phyloP scores from a whole-genome alignment of 2,797 vertebrate species.

The Otus scops region DNA sequence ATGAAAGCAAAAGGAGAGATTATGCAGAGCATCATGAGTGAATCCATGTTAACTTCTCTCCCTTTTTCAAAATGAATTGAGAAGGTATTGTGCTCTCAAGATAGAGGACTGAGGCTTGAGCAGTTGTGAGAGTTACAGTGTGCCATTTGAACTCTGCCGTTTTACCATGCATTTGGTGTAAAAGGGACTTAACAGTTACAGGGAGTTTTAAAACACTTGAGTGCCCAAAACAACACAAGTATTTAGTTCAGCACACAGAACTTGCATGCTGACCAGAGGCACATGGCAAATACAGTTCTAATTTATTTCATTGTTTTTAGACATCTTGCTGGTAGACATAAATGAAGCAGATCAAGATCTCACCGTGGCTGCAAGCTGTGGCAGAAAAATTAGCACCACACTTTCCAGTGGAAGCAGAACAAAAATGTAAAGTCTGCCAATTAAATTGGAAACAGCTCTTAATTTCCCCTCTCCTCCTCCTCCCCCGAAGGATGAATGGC shows the following conservation, averaged over 20 bases:
- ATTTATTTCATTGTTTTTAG: neutral
- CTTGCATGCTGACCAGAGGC: neutral
- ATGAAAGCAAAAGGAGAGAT: neutral
- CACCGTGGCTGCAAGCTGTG: neutral
- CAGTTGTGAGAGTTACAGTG: neutral
- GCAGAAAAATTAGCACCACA: conserved; percentile 53
- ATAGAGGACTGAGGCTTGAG: neutral
- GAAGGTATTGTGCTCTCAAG: neutral
- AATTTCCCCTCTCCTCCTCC: conserved; percentile 57
- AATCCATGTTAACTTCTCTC: neutral
- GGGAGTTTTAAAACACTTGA: neutral
- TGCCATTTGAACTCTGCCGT: neutral
- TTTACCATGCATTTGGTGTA: neutral
- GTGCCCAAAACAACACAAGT: neutral
- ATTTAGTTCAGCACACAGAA: neutral
- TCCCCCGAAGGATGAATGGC: conserved; percentile 49
- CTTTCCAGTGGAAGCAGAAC: conserved; percentile 62
- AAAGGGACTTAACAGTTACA: neutral
- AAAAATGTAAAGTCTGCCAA: conserved; percentile 66
- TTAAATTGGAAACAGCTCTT: conserved; percentile 67
- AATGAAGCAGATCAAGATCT: conserved; percentile 22
- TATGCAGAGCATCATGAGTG: neutral
- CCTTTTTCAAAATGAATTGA: neutral
- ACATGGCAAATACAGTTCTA: neutral
- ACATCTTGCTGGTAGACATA: neutral